Evolutionary conservation across 2,888 invertebrate species (phyloP), one percentile per base, ranked within the genome.

Genomic region (Chromoteleia sp.): DNA sequence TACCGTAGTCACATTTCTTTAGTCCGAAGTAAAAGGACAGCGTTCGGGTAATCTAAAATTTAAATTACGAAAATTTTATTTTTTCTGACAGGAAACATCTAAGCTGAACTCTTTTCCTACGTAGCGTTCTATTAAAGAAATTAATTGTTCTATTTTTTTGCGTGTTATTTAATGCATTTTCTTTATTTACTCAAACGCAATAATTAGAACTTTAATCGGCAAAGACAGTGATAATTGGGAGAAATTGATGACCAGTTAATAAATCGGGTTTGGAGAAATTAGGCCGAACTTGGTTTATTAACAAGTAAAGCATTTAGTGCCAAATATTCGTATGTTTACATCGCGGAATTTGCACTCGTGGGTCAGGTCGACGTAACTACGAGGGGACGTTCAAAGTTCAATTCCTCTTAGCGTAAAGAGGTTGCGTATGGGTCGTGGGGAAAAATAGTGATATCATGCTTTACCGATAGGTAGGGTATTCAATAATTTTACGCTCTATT

Each of bases 321-420:
- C 29, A 41, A 50, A 43, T 36, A 63, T 63, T 48, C 14, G 67
- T 36, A 8, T 75, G 75, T 75, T 75, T 75, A 75, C 67, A 58
- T 70, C 43, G 70, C 14, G 54, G 54, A 70, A 61, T 77, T 77
- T 63, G 59, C 59, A 45, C 68, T 68, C 76, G 61, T 25, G 21
- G 70, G 68, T 61, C 76, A 61, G 70, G 76, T 77, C 70, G 70
- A 25, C 70, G 68, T 70, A 77, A 61, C 76, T 77, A 61, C 61
- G 68, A 39, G 8, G 33, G 63, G 36, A 54, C 45, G 68, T 61
- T 77, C 39, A 61, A 70, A 77, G 70, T 77, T 77, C 70, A 77
- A 54, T 68, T 77, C 61, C 63, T 52, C 43, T 68, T 77, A 21
- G 68, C 25, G 45, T 45, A 54, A 52, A 70, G 76, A 70, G 61